These are phyloP conservation scores for Pachyseris speciosa DNA, from an alignment of 64 coral and sea anemone species.

Conservation along the genomic window DNA sequence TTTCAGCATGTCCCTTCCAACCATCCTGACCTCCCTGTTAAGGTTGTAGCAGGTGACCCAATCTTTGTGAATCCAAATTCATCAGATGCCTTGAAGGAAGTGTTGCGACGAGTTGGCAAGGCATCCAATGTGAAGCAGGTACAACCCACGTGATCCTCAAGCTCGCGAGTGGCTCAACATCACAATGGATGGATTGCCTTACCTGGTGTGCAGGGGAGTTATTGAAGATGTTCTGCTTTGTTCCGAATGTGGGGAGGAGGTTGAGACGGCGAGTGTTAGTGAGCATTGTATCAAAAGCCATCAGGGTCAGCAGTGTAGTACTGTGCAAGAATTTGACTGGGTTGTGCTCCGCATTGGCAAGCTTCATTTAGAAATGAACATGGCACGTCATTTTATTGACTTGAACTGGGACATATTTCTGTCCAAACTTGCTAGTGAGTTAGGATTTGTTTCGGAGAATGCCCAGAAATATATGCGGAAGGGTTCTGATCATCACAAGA, in stretches of 20 bases:
- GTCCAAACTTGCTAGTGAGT: slow-evolving; percentile 51
- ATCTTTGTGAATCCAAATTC: too few relatives aligned
- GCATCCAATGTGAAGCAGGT: slow-evolving; percentile 22
- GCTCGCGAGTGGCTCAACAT: slow-evolving; percentile 39
- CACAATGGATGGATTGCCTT: slow-evolving; percentile 57
- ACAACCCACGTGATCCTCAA: slow-evolving; percentile 33
- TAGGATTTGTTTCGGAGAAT: slow-evolving; percentile 38
- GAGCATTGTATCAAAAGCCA: neutral
- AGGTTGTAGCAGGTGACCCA: slow-evolving; percentile 12
- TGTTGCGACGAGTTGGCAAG: neutral
- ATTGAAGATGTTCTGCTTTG: neutral
- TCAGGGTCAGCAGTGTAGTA: neutral
- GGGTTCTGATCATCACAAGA: too few relatives aligned
- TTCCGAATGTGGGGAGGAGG: neutral
- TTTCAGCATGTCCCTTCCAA: too few relatives aligned
- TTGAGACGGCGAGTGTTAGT: neutral
- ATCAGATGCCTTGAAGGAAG: neutral
- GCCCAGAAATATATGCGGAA: slow-evolving; percentile 62
- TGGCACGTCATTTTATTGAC: slow-evolving; percentile 42
- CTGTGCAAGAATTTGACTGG: slow-evolving; percentile 38
- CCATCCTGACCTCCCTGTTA: slow-evolving; percentile 6
- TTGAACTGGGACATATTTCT: too few relatives aligned
- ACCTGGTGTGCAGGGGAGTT: slow-evolving; percentile 12
- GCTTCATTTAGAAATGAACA: slow-evolving; percentile 62
- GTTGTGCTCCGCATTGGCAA: neutral